A percentile compares a stretch with the other conserved stretches of the same genome.
Evolutionary conservation across 2,888 invertebrate species (phyloP).

Genomic region (Hirudinaria manillensis): DNA sequence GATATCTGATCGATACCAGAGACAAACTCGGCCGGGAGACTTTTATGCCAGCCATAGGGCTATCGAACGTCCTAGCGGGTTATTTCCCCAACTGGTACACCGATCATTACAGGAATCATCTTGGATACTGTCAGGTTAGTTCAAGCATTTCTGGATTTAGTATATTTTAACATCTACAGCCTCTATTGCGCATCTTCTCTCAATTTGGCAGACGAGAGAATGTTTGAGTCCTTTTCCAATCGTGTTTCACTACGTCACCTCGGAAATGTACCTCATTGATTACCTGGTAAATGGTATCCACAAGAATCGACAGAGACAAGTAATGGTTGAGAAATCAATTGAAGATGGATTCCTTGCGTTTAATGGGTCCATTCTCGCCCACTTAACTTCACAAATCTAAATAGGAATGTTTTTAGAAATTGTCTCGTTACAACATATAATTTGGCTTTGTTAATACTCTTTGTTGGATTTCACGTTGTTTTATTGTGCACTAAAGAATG

Average conservation of each 20-base stretch:
- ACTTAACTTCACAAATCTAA: neutral
- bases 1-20: slow-evolving; percentile 32
- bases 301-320: neutral
- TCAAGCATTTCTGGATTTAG: neutral
- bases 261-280: slow-evolving; percentile 23
- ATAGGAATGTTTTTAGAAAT: too few species aligned
- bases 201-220: neutral
- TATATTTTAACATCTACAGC: slow-evolving; percentile 8
- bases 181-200: neutral
- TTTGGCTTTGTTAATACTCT: too few species aligned
- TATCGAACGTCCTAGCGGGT: neutral
- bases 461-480: too few species aligned
- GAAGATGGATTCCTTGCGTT: neutral
- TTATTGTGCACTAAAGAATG: too few species aligned
- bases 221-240: slow-evolving; percentile 28
- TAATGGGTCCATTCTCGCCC: slow-evolving; percentile 3
- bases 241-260: slow-evolving; percentile 24
- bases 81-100: slow-evolving; percentile 20
- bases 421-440: too few species aligned
- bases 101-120: slow-evolving; percentile 14
- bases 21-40: slow-evolving; percentile 30
- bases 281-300: slow-evolving; percentile 9
- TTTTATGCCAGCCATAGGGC: slow-evolving; percentile 24
- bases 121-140: slow-evolving; percentile 37
- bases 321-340: neutral